Conservation (phyloP, 2,888 invertebrate genomes). For the Bimastos eiseni region DNA sequence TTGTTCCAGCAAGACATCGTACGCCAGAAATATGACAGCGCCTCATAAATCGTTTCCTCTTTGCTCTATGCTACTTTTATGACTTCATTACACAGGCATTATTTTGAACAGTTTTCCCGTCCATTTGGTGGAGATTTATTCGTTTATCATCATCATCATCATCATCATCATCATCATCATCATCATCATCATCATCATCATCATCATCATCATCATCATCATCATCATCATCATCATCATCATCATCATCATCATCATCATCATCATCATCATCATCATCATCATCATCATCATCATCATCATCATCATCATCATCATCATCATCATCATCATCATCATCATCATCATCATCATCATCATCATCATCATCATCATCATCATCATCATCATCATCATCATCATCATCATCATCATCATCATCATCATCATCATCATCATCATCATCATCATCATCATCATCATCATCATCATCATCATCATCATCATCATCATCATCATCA, state of each 20-base stretch:
- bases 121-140: too few species aligned
- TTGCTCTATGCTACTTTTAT: too few species aligned
- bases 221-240: conserved; percentile 33
- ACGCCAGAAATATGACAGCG: too few species aligned
- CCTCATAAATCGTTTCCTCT: too few species aligned
- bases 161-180: too few species aligned
- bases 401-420: conserved; percentile 47
- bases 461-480: conserved; percentile 29
- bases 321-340: conserved; percentile 33
- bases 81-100: too few species aligned
- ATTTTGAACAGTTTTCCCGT: too few species aligned
- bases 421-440: conserved; percentile 30
- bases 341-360: conserved; percentile 31
- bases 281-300: conserved; percentile 33
- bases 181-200: conserved; percentile 14
- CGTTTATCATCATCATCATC: too few species aligned
- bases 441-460: conserved; percentile 32
- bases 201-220: conserved; percentile 33
- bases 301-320: conserved; percentile 26
- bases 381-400: conserved; percentile 48
- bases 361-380: conserved; percentile 41
- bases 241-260: conserved; percentile 32
- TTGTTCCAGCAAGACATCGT: too few species aligned
- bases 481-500: conserved; percentile 44
- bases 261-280: conserved; percentile 30